Evolutionary conservation across 2,113 vertebrate species (phyloP).

Genomic region (Chionomys nivalis): DNA sequence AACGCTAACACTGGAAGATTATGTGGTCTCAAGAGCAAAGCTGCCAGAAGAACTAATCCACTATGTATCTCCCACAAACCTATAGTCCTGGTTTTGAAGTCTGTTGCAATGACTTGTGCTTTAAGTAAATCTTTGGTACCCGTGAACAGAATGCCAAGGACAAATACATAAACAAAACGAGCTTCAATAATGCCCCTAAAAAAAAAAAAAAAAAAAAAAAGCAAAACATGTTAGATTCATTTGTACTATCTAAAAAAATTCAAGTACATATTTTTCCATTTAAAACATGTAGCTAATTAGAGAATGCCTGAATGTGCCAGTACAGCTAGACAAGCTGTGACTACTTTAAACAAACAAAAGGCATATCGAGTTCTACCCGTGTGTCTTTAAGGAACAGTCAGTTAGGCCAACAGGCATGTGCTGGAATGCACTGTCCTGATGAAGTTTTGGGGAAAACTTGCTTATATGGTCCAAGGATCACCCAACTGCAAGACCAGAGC

Average conservation of each 20-base stretch:
- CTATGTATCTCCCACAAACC: slow-evolving; percentile 95
- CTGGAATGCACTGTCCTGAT: not conserved
- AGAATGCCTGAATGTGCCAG: not conserved
- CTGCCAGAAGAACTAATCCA: slow-evolving; percentile 92
- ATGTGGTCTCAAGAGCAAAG: slow-evolving; percentile 93
- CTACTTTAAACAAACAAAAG: not conserved
- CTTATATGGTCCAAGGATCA: not conserved
- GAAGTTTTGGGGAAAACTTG: not conserved
- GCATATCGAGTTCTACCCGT: not conserved
- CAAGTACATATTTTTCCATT: slow-evolving; percentile 11
- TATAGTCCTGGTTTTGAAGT: slow-evolving; percentile 84
- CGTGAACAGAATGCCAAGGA: slow-evolving; percentile 95
- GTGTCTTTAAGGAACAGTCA: not conserved
- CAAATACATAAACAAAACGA: slow-evolving; percentile 95
- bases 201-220: slow-evolving; percentile 74
- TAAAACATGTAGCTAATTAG: not conserved
- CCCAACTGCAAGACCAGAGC: not conserved
- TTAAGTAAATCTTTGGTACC: slow-evolving; percentile 94
- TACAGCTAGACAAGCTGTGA: not conserved
- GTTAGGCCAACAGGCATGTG: not conserved
- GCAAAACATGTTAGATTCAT: slow-evolving; percentile 44
- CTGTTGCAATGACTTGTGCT: slow-evolving; percentile 89
- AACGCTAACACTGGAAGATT: slow-evolving; percentile 94
- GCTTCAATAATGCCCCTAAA: slow-evolving; percentile 96
- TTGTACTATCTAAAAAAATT: slow-evolving; percentile 28